Evolutionary conservation across 2,797 vertebrate genomes (phyloP).

Genomic region (Carduelis carduelis): DNA sequence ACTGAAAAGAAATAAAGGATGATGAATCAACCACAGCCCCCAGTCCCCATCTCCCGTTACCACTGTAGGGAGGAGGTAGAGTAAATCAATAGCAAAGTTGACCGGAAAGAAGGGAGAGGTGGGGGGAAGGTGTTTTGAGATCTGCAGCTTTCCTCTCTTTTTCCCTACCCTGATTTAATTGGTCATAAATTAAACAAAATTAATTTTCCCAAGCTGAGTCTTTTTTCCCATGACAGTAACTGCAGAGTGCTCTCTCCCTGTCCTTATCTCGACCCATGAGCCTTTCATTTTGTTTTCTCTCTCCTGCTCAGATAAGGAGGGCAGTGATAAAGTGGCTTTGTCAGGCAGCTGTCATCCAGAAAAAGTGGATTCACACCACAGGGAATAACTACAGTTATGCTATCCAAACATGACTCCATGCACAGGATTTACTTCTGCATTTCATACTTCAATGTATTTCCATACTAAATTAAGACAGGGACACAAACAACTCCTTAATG

Average conservation of each 20-base stretch:
- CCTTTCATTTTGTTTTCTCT: background rate
- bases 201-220: background rate
- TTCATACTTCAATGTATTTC: background rate
- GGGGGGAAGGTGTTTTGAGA: background rate
- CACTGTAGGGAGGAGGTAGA: background rate
- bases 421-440: background rate
- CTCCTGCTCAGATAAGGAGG: background rate
- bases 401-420: background rate
- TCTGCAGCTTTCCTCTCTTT: background rate
- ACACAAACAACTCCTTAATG: background rate
- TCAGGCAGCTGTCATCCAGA: background rate
- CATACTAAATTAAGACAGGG: background rate
- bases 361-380: background rate
- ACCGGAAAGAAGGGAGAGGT: fast-evolving
- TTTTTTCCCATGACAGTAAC: background rate
- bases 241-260: background rate
- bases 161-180: background rate
- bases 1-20: background rate
- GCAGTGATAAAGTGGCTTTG: background rate
- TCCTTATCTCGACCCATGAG: background rate
- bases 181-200: background rate
- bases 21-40: background rate
- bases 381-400: background rate
- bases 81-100: background rate
- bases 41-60: background rate